Evolutionary conservation across 2,113 vertebrate genomes (phyloP).

Genomic region (Tetrao urogallus): DNA sequence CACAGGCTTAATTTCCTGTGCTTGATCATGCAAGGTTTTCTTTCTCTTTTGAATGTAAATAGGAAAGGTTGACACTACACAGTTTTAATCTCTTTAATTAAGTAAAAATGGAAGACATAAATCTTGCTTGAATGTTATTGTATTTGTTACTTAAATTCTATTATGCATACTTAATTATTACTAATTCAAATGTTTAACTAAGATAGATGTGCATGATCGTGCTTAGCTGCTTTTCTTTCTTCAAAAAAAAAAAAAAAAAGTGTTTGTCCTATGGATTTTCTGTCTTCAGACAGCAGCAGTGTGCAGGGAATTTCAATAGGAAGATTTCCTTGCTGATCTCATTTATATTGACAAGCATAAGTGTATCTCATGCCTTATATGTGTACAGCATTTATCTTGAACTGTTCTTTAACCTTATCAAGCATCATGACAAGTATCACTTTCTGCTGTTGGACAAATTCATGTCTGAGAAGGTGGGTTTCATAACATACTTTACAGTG

Average conservation of each 20-base stretch:
- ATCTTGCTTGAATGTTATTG: constrained; percentile 39
- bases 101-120: constrained; percentile 31
- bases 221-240: neutral
- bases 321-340: neutral
- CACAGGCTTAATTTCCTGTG: neutral
- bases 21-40: neutral
- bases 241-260: neutral
- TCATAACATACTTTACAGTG: neutral
- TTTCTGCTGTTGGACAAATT: neutral
- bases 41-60: neutral
- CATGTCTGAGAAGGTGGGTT: neutral
- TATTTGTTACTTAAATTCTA: constrained; percentile 34
- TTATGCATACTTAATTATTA: constrained; percentile 3
- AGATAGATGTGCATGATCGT: neutral
- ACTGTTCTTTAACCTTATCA: neutral
- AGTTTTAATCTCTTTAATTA: constrained; percentile 42
- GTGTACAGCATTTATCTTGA: neutral
- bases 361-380: neutral
- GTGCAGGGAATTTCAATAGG: neutral
- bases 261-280: neutral
- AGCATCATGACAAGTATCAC: neutral
- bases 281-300: neutral
- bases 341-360: neutral
- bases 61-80: constrained; percentile 9
- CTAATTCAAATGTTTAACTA: neutral